A percentile compares a stretch with the other conserved stretches of the same genome.
These are phyloP conservation scores for Pterophyllum scalare DNA, from an alignment of 2,113 vertebrate genomes.

Conservation along the genomic window DNA sequence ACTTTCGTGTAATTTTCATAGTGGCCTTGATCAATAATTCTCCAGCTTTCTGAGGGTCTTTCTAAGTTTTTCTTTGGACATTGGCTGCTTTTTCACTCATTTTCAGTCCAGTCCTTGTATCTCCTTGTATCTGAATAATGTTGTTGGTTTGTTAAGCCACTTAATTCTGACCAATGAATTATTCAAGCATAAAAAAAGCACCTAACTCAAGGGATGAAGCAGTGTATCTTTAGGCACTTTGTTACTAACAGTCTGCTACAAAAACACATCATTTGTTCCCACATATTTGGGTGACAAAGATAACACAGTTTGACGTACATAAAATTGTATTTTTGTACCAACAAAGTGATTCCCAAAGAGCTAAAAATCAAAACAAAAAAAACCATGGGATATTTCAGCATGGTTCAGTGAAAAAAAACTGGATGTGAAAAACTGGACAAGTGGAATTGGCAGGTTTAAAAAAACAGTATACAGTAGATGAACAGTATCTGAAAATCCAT, in stretches of 20 bases:
- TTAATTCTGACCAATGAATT: not conserved
- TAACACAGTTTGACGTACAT: not conserved
- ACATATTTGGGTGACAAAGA: not conserved
- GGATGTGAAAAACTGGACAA: not conserved
- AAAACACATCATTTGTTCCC: fast-evolving
- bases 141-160: not conserved
- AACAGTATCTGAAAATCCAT: not conserved
- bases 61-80: too few relatives aligned
- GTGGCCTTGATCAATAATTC: too few relatives aligned
- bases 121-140: not conserved
- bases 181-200: not conserved
- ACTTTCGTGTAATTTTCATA: too few relatives aligned
- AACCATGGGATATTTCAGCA: not conserved
- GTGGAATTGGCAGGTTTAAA: not conserved
- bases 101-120: not conserved
- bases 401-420: not conserved
- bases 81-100: too few relatives aligned
- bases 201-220: not conserved
- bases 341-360: not conserved
- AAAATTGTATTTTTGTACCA: not conserved
- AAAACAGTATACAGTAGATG: not conserved
- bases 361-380: too few relatives aligned
- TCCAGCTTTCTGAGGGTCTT: too few relatives aligned
- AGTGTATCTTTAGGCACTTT: not conserved
- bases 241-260: too few relatives aligned